Percentiles rank a stretch among this genome's conserved stretches.
phyloP scores from a whole-genome alignment of 2,888 invertebrate species.

The Caradrina kadenii region DNA sequence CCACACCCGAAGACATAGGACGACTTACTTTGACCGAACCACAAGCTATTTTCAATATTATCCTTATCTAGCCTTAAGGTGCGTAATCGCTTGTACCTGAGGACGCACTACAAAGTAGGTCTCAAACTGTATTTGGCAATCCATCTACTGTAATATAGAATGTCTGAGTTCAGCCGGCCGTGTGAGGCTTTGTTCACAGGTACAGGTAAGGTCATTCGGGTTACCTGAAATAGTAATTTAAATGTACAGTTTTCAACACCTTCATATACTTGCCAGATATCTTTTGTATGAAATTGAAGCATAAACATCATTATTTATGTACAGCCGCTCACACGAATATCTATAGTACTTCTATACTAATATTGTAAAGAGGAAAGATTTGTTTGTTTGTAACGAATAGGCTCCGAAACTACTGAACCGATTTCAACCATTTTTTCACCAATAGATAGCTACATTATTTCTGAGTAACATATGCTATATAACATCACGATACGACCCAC shows the following conservation, averaged over 20 bases:
- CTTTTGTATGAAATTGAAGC: background rate
- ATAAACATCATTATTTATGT: background rate
- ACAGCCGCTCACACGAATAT: no score
- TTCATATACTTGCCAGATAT: background rate
- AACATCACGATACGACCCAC: no score
- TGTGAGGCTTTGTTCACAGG: constrained; percentile 50
- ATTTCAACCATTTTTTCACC: no score
- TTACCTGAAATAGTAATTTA: constrained; percentile 4
- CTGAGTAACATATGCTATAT: no score
- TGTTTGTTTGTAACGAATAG: no score
- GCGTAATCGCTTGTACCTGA: constrained; percentile 19
- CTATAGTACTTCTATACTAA: no score
- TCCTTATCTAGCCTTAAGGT: background rate
- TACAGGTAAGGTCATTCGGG: constrained; percentile 12
- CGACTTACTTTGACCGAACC: background rate
- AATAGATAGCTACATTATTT: no score
- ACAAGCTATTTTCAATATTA: constrained; percentile 21
- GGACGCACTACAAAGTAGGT: constrained; percentile 33
- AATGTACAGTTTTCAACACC: constrained; percentile 1
- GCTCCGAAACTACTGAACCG: no score
- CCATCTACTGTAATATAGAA: constrained; percentile 36
- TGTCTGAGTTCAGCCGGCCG: constrained; percentile 45
- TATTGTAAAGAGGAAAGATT: no score
- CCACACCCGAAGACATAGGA: background rate
- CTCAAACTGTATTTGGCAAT: constrained; percentile 54